Conservation (phyloP, 2,113 vertebrate genomes). For the Penelope pileata region DNA sequence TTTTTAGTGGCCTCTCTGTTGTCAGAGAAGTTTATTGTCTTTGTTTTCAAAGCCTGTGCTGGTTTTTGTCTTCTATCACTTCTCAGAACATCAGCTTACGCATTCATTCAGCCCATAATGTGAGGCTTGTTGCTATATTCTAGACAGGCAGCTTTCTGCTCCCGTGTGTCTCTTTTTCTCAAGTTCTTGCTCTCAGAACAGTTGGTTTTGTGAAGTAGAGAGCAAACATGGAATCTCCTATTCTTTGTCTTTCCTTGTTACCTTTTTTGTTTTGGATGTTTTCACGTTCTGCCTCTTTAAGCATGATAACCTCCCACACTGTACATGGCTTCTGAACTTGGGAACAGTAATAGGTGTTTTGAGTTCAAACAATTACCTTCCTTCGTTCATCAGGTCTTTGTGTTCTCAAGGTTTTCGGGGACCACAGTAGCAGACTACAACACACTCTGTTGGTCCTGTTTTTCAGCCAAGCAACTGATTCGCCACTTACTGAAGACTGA, state of each 20-base stretch:
- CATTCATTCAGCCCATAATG: background rate
- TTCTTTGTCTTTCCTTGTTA: background rate
- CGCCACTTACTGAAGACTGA: conserved; percentile 94
- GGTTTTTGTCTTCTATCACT: background rate
- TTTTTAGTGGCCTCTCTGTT: background rate
- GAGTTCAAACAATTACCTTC: background rate
- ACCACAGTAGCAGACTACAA: background rate
- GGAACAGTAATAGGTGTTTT: background rate
- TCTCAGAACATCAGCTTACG: background rate
- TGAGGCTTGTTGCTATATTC: background rate
- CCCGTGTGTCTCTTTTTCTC: background rate
- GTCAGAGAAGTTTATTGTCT: background rate
- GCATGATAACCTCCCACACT: background rate
- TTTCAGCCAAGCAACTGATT: conserved; percentile 92
- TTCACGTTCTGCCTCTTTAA: background rate
- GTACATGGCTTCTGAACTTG: background rate
- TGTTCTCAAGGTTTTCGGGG: background rate
- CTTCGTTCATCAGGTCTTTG: background rate
- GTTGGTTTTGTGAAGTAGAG: background rate
- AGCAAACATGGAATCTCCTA: background rate
- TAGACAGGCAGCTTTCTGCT: background rate
- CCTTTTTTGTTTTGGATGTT: background rate
- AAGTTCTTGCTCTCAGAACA: background rate
- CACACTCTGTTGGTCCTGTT: background rate
- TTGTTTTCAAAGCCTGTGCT: background rate